phyloP scores from a whole-genome alignment of 2,888 invertebrate genomes.

The Lepidocyrtinus sp. region DNA sequence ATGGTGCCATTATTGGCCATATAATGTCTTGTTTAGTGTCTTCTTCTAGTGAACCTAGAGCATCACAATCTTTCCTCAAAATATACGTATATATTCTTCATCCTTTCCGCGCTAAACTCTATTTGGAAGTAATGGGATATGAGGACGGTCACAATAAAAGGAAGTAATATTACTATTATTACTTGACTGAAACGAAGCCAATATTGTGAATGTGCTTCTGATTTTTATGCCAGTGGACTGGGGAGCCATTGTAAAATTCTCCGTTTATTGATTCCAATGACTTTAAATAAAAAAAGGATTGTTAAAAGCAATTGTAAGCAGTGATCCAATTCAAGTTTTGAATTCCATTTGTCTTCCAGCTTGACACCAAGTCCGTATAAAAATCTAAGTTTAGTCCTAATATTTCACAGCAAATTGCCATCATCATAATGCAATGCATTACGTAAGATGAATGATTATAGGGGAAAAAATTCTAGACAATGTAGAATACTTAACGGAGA shows the following conservation, averaged over 20 bases:
- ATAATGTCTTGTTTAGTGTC: slow-evolving; percentile 60
- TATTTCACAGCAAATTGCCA: slow-evolving; percentile 37
- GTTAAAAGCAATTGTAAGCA: slow-evolving; percentile 10
- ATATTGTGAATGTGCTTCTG: not conserved
- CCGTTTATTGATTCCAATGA: slow-evolving; percentile 26
- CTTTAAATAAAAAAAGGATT: no score
- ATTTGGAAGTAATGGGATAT: not conserved
- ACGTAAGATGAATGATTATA: not conserved
- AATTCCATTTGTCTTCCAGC: not conserved
- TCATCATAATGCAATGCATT: not conserved
- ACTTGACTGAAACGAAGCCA: not conserved
- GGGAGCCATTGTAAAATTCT: not conserved
- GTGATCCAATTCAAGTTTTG: not conserved
- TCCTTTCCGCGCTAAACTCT: slow-evolving; percentile 14
- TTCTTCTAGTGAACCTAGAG: slow-evolving; percentile 14
- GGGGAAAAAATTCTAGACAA: not conserved
- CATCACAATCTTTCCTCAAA: not conserved
- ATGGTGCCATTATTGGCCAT: slow-evolving; percentile 56
- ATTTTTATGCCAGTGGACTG: not conserved
- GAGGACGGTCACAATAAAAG: not conserved
- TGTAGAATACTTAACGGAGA: no score
- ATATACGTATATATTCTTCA: no score
- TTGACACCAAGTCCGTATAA: not conserved
- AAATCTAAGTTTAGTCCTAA: slow-evolving; percentile 37
- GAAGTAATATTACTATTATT: no score